Conservation (phyloP, 2,797 vertebrate species). For the Discoglossus pictus region DNA sequence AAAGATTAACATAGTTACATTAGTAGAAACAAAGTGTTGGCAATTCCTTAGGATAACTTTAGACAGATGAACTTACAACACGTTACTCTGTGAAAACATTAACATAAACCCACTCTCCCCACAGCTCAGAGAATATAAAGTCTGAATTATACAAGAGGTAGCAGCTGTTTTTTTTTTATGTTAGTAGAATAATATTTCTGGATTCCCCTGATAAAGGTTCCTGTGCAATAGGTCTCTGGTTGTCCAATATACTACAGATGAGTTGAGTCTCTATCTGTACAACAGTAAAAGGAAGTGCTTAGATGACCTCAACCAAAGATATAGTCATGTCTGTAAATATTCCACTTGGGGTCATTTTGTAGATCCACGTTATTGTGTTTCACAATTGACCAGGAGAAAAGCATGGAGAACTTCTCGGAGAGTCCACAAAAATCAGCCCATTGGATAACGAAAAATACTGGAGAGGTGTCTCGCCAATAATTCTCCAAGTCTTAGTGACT, state of each 20-base stretch:
- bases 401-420: no score
- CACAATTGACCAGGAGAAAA: no score
- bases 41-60: constrained; percentile 54
- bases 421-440: no score
- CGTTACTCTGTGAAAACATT: constrained; percentile 66
- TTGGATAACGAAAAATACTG: no score
- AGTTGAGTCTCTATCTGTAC: constrained; percentile 55
- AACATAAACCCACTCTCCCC: constrained; percentile 55
- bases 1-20: constrained; percentile 52
- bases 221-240: constrained; percentile 53
- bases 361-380: constrained; percentile 65
- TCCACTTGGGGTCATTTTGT: constrained; percentile 58
- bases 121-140: constrained; percentile 76
- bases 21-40: constrained; percentile 45
- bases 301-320: constrained; percentile 53
- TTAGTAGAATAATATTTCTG: constrained; percentile 66
- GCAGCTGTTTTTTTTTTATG: constrained; percentile 88
- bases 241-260: constrained; percentile 56
- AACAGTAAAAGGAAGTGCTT: constrained; percentile 55
- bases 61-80: constrained; percentile 64
- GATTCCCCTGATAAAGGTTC: constrained; percentile 68
- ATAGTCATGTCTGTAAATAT: constrained; percentile 44
- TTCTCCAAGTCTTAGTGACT: no score
- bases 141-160: constrained; percentile 91
- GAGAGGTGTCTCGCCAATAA: no score